Evolutionary conservation across 2,113 vertebrate species (phyloP).

Genomic region (Acrocephalus arundinaceus): DNA sequence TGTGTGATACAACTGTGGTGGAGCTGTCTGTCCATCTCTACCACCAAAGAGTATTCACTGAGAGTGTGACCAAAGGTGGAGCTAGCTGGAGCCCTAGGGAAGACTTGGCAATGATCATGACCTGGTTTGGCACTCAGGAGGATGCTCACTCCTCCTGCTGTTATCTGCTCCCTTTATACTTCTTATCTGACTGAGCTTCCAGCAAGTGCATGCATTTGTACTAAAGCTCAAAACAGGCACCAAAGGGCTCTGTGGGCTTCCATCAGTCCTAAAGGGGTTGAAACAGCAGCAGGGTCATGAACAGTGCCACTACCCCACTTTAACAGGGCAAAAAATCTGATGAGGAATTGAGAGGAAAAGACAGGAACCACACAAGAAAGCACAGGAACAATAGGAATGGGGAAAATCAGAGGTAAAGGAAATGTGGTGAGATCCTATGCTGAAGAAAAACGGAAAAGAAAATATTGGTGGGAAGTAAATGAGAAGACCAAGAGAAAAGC

Average conservation of each 20-base stretch:
- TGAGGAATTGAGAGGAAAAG: neutral
- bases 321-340: neutral
- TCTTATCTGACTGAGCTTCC: neutral
- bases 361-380: neutral
- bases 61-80: neutral
- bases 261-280: neutral
- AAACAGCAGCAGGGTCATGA: neutral
- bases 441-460: neutral
- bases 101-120: neutral
- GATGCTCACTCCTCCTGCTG: neutral
- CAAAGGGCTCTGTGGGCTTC: neutral
- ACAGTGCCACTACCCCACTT: neutral
- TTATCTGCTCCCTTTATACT: neutral
- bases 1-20: neutral
- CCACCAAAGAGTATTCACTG: neutral
- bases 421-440: neutral
- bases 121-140: neutral
- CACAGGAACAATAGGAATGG: neutral
- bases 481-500: neutral
- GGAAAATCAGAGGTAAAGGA: neutral
- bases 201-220: neutral
- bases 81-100: neutral
- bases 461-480: neutral
- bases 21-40: neutral
- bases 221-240: neutral